Evolutionary conservation across 35 echinoderm and acorn worm genomes (phyloP).

Genomic region (Lytechinus variegatus): DNA sequence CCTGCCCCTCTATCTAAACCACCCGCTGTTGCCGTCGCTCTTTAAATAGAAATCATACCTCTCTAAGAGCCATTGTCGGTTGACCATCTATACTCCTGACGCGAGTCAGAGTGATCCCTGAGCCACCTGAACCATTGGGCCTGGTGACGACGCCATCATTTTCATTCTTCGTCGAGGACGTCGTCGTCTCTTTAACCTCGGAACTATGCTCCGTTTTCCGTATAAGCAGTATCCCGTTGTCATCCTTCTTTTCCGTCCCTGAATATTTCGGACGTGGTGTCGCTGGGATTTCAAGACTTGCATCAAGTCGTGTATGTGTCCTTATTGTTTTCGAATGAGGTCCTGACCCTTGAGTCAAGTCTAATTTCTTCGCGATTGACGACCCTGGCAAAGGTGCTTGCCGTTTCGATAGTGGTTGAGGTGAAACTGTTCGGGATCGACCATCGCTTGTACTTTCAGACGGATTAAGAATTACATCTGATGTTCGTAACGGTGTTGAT

Average conservation of each 20-base stretch:
- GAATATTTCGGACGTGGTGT: slow-evolving; percentile 7
- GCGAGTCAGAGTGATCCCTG: neutral
- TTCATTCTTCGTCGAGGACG: neutral
- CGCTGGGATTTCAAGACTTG: slow-evolving; percentile 27
- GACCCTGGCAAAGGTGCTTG: neutral
- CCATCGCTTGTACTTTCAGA: neutral
- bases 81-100: slow-evolving; percentile 1
- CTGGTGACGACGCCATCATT: neutral
- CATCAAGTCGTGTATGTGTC: slow-evolving; percentile 37
- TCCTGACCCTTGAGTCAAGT: neutral
- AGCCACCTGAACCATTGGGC: neutral
- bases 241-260: neutral
- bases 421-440: neutral
- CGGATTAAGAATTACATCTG: neutral
- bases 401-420: neutral
- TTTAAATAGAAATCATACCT: neutral
- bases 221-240: neutral
- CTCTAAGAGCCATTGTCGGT: neutral
- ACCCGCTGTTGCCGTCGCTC: no score
- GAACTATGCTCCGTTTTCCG: neutral
- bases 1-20: no score
- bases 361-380: neutral
- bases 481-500: neutral
- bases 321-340: slow-evolving; percentile 17
- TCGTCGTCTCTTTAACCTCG: neutral